These are phyloP conservation scores for Otus scops DNA, from an alignment of 2,797 vertebrate species.

Conservation along the genomic window DNA sequence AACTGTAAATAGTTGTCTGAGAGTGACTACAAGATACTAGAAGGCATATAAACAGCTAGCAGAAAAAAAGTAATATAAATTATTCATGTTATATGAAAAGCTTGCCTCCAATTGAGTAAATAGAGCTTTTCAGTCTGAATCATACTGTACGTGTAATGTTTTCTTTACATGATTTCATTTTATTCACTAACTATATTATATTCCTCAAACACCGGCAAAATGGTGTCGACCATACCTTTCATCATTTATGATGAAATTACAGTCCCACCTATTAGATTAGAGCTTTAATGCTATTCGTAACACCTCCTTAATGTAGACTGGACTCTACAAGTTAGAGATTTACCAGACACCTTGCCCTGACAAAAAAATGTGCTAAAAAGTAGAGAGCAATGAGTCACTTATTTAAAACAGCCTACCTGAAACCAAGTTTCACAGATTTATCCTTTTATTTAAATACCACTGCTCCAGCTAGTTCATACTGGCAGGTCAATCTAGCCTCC, in stretches of 20 bases:
- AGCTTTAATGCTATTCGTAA: neutral
- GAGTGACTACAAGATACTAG: neutral
- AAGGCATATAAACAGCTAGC: neutral
- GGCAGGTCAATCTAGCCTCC: neutral
- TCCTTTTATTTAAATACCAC: neutral
- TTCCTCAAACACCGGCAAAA: neutral
- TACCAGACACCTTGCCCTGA: neutral
- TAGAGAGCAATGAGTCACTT: neutral
- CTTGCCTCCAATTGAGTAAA: slow-evolving; percentile 28
- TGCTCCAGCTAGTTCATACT: neutral
- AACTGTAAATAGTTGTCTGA: neutral
- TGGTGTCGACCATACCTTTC: neutral
- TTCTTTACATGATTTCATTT: neutral
- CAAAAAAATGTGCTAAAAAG: neutral
- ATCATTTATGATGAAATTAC: neutral
- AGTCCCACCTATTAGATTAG: neutral
- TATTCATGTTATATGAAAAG: slow-evolving; percentile 37
- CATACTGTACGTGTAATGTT: neutral
- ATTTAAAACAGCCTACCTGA: neutral
- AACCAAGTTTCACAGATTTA: neutral
- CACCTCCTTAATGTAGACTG: neutral
- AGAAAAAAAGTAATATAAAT: slow-evolving; percentile 18
- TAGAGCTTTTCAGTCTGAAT: slow-evolving; percentile 1
- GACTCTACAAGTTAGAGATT: neutral
- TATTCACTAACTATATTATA: neutral